Base-by-base conservation (phyloP, 1,140 invertebrate genomes). In the Archivesica marissinica region DNA sequence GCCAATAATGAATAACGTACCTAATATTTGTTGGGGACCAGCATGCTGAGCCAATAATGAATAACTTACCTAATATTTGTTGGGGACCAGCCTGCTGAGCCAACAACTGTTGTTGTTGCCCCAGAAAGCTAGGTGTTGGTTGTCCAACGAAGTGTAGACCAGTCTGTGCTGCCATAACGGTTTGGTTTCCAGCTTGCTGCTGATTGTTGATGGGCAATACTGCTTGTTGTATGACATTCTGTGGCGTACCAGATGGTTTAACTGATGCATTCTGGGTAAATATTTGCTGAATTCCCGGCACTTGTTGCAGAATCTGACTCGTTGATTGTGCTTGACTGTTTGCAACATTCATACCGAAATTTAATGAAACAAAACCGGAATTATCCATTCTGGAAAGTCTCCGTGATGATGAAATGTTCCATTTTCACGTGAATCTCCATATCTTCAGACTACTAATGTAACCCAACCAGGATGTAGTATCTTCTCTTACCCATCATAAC, bases 331-430 rank as follows among this genome's bases (percentile, higher is more conserved):
- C 35, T 33, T 52, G 47, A 64, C 80, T 83, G 38, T 56, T 70
- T 25, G 66, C 79, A 38, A 83, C 66, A 59, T 83, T 83, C 68
- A 83, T 75, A 38, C 80, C 66, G 75, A 83, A 72, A 54, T 83
- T 83, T 11, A 83, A 20, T 20, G 80, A 41, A 13, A 83, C 54
- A 74, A 83, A 75, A 20, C 80, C 80, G 33, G 80, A 75, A 72
- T 83, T 83, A 83, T 83, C 80, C 80, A 83, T 83, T 75, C 68
- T 41, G 50, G 30, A 68, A 47, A 7, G 25, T 28, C 59, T 64
- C n/a, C 15, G 59, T 35, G 30, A 35, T 64, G 17, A 35, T 64
- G 7, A 30, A 64, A 64, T 33, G 33, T 35, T 64, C 59, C 59
- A 64, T 59, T 20, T 59, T 59, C 54, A 23, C 54, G 13, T 6